Evolutionary conservation across 2,797 vertebrate genomes (phyloP).

Genomic region (Lagorchestes hirsutus): DNA sequence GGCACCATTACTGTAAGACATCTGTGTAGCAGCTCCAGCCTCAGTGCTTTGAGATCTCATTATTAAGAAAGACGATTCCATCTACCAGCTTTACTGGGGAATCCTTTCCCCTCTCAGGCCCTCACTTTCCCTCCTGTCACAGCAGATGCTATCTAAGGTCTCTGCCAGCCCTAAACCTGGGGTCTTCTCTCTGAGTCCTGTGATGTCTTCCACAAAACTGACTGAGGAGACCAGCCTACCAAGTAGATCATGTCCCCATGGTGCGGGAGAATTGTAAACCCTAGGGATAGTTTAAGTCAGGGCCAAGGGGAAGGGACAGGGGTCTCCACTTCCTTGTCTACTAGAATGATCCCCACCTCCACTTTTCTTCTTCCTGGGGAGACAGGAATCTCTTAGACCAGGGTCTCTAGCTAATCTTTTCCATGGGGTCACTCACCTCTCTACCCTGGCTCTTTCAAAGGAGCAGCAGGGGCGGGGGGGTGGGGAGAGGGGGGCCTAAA

Average conservation of each 20-base stretch:
- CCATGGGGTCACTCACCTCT: background rate
- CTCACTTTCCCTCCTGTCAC: background rate
- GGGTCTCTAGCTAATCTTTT: background rate
- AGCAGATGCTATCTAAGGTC: conserved; percentile 62
- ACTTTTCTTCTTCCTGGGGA: background rate
- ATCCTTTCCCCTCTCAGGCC: background rate
- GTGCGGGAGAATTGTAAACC: conserved; percentile 4
- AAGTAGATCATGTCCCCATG: background rate
- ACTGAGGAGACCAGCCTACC: conserved; percentile 38
- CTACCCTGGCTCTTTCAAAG: background rate
- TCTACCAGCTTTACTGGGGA: background rate
- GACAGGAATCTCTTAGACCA: no score
- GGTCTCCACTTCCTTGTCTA: background rate
- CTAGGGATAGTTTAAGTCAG: conserved; percentile 56
- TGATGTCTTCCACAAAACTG: conserved; percentile 8
- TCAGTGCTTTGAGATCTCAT: background rate
- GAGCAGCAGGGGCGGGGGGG: background rate
- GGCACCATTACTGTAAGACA: background rate
- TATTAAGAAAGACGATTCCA: background rate
- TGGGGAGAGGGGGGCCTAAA: background rate
- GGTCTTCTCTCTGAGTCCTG: background rate
- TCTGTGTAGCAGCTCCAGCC: background rate
- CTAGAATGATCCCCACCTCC: background rate
- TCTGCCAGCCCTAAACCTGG: background rate
- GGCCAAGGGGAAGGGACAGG: conserved; percentile 1